Base-by-base conservation (phyloP, 2,113 vertebrate genomes). In the Albula glossodonta region DNA sequence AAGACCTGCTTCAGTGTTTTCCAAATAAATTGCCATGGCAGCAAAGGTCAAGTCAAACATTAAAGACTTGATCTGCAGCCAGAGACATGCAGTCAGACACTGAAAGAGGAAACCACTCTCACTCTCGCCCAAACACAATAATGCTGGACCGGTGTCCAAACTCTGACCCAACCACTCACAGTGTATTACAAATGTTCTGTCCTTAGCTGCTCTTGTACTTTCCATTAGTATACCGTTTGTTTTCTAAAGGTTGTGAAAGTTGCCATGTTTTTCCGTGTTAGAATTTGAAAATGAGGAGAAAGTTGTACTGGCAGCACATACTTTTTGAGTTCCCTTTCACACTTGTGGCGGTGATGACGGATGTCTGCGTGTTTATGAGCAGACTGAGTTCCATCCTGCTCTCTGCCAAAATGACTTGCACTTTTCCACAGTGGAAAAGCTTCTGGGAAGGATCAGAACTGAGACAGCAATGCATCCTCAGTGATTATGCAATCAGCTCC, bases 1-100 rank as follows among this genome's bases (percentile, higher is more conserved):
- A 50, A 17, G 78, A 77, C 85, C 85, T 82, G 84, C 88, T 88
- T 82, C 88, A 80, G 87, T 84, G 86, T 82, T 89, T 90, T 90
- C 89, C 88, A 87, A 41, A 87, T 60, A 56, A 86, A 80, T 87
- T 86, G 87, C 10, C 19, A 78, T 49, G 4, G 63, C 86, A 80
- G 80, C 74, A 89, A 91, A 86, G 87, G 85, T 88, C 87, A 87
- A 11, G 78, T 49, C 41, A 13, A 79, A 5, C 53, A 86, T 22
- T 82, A 41, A 10, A 9, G 52, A 85, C 13, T 66, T 63, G 13
- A n/a, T 63, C 51, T 41, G 52, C 13, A 52, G 17, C 56, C 80
- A 79, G 7, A 86, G 52, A 78, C 48, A 51, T 52, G 25, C 41
- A 78, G 82, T 87, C 74, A 83, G n/a, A 41, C 70, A 87, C 74